Percentiles rank a stretch among this genome's conserved stretches.
phyloP scores from a whole-genome alignment of 2,797 vertebrate genomes.

The Hemibagrus guttatus region DNA sequence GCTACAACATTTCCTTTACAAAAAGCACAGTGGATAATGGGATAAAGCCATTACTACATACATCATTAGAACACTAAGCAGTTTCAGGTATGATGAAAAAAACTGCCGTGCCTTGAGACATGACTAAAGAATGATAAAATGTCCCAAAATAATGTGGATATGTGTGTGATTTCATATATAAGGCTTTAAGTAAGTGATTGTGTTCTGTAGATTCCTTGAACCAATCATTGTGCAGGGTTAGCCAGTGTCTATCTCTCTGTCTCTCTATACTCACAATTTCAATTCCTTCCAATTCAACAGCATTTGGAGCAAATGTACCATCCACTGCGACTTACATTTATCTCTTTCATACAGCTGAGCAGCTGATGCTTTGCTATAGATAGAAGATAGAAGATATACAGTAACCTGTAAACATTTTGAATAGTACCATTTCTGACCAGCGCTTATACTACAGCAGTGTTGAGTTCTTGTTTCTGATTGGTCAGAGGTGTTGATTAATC shows the following conservation, averaged over 20 bases:
- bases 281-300: background rate
- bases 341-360: too few relatives aligned
- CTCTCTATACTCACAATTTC: background rate
- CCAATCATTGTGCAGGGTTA: background rate
- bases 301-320: background rate
- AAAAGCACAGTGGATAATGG: background rate
- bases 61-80: background rate
- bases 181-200: background rate
- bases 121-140: background rate
- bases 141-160: background rate
- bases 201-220: background rate
- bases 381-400: too few relatives aligned
- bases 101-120: background rate
- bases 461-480: background rate
- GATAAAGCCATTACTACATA: background rate
- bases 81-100: background rate
- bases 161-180: background rate
- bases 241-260: too few relatives aligned
- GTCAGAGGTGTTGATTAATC: background rate
- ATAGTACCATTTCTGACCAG: background rate
- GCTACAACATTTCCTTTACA: background rate
- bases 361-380: too few relatives aligned
- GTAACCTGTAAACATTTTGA: background rate
- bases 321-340: too few relatives aligned
- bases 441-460: background rate